Evolutionary conservation across 2,888 invertebrate species (phyloP).

Genomic region (Dryocosmus kuriphilus): DNA sequence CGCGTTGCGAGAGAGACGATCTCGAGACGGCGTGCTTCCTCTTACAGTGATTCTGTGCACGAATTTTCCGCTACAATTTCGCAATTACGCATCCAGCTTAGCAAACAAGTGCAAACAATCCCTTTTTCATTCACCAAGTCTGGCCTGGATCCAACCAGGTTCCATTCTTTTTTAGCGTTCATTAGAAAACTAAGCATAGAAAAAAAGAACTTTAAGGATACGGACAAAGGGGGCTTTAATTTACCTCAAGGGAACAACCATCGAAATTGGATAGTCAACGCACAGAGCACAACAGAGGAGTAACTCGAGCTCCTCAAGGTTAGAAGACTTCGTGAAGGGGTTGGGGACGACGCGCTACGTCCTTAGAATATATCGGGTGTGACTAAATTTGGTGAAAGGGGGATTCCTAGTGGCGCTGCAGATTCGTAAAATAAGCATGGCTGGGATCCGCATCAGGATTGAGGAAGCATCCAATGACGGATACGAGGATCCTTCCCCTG

Average conservation of each 20-base stretch:
- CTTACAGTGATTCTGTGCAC: conserved; percentile 58
- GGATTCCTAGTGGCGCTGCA: conserved; percentile 39
- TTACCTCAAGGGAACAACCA: conserved; percentile 24
- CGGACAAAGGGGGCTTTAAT: conserved; percentile 18
- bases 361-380: background rate
- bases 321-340: conserved; percentile 5
- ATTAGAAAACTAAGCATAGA: background rate
- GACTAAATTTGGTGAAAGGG: conserved; percentile 5
- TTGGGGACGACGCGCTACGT: background rate
- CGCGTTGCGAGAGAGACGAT: conserved; percentile 75
- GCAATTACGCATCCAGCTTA: background rate
- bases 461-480: conserved; percentile 64
- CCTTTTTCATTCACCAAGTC: conserved; percentile 6
- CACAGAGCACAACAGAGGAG: conserved; percentile 62
- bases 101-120: background rate
- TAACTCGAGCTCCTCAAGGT: conserved; percentile 28
- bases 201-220: conserved; percentile 4
- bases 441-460: conserved; percentile 66
- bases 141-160: background rate
- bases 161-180: background rate
- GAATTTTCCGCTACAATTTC: conserved; percentile 51
- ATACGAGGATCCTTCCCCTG: conserved; percentile 60
- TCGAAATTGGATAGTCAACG: conserved; percentile 63
- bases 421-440: conserved; percentile 52
- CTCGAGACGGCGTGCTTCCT: conserved; percentile 62